Percentiles rank a stretch among this genome's conserved stretches.
These are phyloP conservation scores for Seladonia tumulorum DNA, from an alignment of 2,888 invertebrate genomes.

Conservation along the genomic window DNA sequence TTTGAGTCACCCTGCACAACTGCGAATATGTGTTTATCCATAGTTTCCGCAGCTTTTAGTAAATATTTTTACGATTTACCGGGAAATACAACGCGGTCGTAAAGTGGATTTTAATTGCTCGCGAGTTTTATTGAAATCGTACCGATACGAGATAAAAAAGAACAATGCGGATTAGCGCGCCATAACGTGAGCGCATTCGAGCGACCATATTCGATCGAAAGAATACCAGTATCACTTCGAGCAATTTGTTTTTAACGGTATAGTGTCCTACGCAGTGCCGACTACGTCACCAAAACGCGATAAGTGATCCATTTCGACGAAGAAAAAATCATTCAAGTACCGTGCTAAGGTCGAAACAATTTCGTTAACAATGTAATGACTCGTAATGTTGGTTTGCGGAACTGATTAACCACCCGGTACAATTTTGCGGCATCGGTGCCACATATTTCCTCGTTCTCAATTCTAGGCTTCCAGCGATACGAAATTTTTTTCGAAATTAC, in stretches of 20 bases:
- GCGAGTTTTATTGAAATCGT: background rate
- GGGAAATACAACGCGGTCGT: background rate
- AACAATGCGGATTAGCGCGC: background rate
- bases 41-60: background rate
- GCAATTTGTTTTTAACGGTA: background rate
- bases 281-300: background rate
- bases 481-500: background rate
- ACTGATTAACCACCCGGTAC: background rate
- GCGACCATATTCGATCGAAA: background rate
- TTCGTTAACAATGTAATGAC: slow-evolving; percentile 12
- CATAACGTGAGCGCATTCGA: background rate
- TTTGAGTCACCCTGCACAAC: background rate
- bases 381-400: background rate
- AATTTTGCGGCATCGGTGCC: background rate
- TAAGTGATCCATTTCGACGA: background rate
- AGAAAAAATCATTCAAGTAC: background rate
- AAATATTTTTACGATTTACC: background rate
- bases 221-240: background rate
- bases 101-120: background rate
- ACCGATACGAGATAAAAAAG: background rate
- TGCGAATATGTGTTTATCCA: background rate
- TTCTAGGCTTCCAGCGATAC: background rate
- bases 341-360: slow-evolving; percentile 2
- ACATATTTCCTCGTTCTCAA: background rate
- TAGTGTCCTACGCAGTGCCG: background rate